Conservation (phyloP, 2,888 invertebrate species). For the Protodeltote pygarga region DNA sequence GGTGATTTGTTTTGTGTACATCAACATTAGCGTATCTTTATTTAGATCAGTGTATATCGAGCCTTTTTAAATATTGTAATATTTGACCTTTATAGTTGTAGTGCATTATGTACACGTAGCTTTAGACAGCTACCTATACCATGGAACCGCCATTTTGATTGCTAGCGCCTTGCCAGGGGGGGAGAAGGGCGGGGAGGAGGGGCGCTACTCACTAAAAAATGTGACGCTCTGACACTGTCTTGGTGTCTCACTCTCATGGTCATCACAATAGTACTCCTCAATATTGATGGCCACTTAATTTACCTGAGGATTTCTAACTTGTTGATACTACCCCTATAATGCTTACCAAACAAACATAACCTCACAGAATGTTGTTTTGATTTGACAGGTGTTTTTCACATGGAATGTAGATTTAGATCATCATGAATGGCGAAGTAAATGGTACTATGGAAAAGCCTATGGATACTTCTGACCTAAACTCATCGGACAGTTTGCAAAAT, state of each 20-base stretch:
- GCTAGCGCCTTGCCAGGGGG: conserved; percentile 77
- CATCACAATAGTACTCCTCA: conserved; percentile 42
- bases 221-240: conserved; percentile 69
- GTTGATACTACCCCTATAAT: conserved; percentile 20
- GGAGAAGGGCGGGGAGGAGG: conserved; percentile 66
- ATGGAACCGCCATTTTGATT: conserved; percentile 84
- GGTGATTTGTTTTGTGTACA: conserved; percentile 27
- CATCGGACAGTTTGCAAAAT: conserved; percentile 34
- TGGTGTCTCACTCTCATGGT: conserved; percentile 60
- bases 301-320: conserved; percentile 16
- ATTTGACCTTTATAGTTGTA: conserved; percentile 57
- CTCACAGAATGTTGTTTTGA: conserved; percentile 58
- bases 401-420: conserved; percentile 68
- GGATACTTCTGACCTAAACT: conserved; percentile 53
- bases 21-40: conserved; percentile 16
- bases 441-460: conserved; percentile 73
- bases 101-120: conserved; percentile 73
- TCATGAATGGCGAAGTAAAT: conserved; percentile 77
- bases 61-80: conserved; percentile 35
- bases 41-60: conserved; percentile 11
- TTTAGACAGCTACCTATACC: conserved; percentile 69
- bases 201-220: conserved; percentile 71
- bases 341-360: conserved; percentile 60
- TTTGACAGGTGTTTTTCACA: conserved; percentile 70
- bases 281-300: conserved; percentile 4